Conservation (phyloP, 1,140 invertebrate genomes). For the Bombus confusus region DNA sequence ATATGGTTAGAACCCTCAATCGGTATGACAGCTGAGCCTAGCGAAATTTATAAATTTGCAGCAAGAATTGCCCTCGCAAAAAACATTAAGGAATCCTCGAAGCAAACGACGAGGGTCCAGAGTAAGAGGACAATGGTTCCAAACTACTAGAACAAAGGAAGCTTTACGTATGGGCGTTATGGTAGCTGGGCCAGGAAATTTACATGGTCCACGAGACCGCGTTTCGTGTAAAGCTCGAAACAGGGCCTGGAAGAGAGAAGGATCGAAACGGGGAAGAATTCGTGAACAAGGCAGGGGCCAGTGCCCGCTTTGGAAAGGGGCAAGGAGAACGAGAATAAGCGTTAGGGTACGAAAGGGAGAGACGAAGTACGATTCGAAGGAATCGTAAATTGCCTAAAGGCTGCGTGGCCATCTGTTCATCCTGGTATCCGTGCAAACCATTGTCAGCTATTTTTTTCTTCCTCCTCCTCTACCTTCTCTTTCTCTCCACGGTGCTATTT, state of each 20-base stretch:
- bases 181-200: slow-evolving; percentile 23
- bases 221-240: slow-evolving; percentile 41
- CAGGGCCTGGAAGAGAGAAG: neutral
- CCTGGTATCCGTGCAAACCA: slow-evolving; percentile 55
- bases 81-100: neutral
- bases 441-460: slow-evolving; percentile 51
- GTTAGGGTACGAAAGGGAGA: neutral
- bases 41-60: neutral
- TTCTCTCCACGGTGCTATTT: neutral
- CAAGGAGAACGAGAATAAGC: neutral
- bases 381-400: slow-evolving; percentile 70
- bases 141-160: slow-evolving; percentile 9
- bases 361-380: slow-evolving; percentile 56
- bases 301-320: slow-evolving; percentile 10
- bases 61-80: no score
- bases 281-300: slow-evolving; percentile 45
- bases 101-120: no score
- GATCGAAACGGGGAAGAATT: slow-evolving; percentile 53
- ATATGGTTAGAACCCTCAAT: no score
- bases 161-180: neutral
- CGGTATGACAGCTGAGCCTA: neutral
- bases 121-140: neutral
- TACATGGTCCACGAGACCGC: slow-evolving; percentile 19
- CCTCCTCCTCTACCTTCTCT: neutral
- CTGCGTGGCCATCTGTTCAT: slow-evolving; percentile 49